A percentile compares a stretch with the other conserved stretches of the same genome.
Conservation (phyloP, 2,113 vertebrate genomes). For the Cephalopholis sonnerati region DNA sequence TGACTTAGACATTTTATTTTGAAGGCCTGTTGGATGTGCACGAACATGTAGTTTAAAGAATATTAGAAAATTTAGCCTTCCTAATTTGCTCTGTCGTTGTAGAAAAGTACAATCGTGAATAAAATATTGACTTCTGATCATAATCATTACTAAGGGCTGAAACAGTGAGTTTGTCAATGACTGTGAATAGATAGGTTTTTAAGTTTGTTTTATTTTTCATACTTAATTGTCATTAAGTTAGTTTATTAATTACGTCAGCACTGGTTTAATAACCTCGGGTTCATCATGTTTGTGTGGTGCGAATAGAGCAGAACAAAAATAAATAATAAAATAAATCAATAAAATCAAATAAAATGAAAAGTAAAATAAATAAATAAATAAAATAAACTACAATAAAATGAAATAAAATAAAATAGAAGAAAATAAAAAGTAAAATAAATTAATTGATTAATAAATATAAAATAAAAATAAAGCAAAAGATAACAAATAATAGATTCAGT, state of each 20-base stretch:
- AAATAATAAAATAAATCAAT: too few relatives aligned
- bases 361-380: too few relatives aligned
- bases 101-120: neutral
- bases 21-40: slow-evolving; percentile 12
- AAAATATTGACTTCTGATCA: neutral
- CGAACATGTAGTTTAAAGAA: neutral
- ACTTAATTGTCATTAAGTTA: neutral
- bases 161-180: neutral
- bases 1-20: slow-evolving; percentile 40
- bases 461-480: too few relatives aligned
- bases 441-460: too few relatives aligned
- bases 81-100: neutral
- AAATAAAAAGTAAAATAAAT: too few relatives aligned
- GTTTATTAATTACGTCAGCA: neutral
- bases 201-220: neutral
- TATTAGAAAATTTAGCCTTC: neutral
- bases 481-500: neutral
- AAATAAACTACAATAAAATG: too few relatives aligned
- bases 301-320: neutral
- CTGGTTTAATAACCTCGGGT: neutral
- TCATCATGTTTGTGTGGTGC: neutral
- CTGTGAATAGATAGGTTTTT: too few relatives aligned
- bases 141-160: neutral
- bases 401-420: too few relatives aligned
- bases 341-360: neutral